Base-by-base conservation (phyloP, 2,113 vertebrate species). In the Crocuta crocuta region DNA sequence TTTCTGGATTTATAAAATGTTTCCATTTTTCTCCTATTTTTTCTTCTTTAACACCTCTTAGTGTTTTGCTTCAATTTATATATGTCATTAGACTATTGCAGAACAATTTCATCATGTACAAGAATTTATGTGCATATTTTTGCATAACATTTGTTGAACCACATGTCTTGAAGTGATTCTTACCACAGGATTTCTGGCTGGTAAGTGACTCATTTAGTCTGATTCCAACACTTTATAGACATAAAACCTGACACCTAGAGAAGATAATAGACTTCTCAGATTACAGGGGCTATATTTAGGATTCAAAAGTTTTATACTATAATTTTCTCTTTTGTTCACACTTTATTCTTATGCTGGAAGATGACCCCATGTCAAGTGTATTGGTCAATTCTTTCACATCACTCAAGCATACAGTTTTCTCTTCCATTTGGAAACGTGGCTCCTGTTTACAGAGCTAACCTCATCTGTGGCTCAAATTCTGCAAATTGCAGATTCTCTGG, bases 391-490 rank as follows among this genome's bases (percentile, higher is more conserved):
- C 55, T 74, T 92, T 83, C 35, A 83, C 23, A 94, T 43, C 2
- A 76, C 28, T 53, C 45, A 85, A 39, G 26, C 4, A 65, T 33
- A 83, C n/a, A 17, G 13, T 43, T 63, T 71, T 74, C 50, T 73
- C 35, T 80, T 28, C 24, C 7, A 7, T 95, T 86, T 94, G 70
- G 87, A 96, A 83, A 55, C 79, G 65, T 7, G 90, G 31, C 21
- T 90, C 10, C 43, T 92, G 19, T 92, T 88, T 88, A 81, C 97
- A 74, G 33, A 45, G 16, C 39, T 96, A 97, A 70, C 70, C 85
- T 96, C 33, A 76, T 8, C 17, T 96, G 58, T 87, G n/a, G 73
- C 87, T 91, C 61, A 71, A 96, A 88, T 82, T 93, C n/a, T 73
- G 31, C 66, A 55, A 73, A 73, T 90, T 73, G 17, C 19, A 28